Conservation (phyloP, 2,113 vertebrate species). For the Python bivittatus region DNA sequence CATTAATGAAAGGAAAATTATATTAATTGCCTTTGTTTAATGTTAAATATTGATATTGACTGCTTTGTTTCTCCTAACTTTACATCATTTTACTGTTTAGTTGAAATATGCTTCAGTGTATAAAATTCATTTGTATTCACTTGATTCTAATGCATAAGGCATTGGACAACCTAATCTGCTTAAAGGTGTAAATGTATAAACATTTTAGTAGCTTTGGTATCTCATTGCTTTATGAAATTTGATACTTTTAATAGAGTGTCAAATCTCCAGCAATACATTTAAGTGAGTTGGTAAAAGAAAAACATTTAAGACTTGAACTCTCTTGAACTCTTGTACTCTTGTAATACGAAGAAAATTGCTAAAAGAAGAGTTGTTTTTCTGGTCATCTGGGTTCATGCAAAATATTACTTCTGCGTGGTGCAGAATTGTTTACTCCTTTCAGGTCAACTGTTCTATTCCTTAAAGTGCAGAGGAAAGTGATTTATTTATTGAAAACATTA, state of each 20-base stretch:
- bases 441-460: background rate
- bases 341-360: background rate
- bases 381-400: background rate
- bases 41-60: conserved; percentile 32
- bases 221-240: background rate
- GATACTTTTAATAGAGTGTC: background rate
- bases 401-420: background rate
- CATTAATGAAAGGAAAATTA: conserved; percentile 59
- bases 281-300: background rate
- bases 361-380: background rate
- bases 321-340: no score
- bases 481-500: background rate
- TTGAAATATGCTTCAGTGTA: background rate
- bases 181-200: background rate
- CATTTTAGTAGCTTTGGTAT: background rate
- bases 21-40: conserved; percentile 44
- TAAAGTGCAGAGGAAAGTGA: background rate
- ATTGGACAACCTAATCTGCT: background rate
- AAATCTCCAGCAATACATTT: background rate
- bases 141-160: background rate
- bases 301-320: background rate
- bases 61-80: conserved; percentile 22
- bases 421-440: background rate
- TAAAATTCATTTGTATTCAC: background rate
- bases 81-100: conserved; percentile 35